Conservation (phyloP, 2,113 vertebrate species). For the Myxocyprinus asiaticus region DNA sequence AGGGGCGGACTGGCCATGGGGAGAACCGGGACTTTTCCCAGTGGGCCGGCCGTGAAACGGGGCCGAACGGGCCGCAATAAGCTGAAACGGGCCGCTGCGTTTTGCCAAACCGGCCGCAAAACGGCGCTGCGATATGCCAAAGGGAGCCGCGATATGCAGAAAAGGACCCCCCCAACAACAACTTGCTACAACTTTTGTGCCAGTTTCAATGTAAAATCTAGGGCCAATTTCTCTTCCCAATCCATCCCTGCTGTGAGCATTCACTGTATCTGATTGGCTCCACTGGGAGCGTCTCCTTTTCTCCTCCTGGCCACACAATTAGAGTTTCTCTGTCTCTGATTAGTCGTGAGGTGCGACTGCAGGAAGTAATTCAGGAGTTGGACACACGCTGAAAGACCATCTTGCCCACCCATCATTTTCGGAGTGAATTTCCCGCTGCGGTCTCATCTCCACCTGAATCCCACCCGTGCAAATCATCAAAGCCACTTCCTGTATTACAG, state of each 20-base stretch:
- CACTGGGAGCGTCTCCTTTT: not conserved
- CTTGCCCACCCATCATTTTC: slow-evolving; percentile 12
- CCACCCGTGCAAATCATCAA: slow-evolving; percentile 8
- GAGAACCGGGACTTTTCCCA: no score
- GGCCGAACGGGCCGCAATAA: no score
- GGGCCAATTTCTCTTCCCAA: no score
- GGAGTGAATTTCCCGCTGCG: not conserved
- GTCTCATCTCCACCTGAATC: slow-evolving; percentile 13
- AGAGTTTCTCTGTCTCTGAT: slow-evolving; percentile 18
- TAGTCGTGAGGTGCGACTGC: not conserved
- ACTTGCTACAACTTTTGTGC: no score
- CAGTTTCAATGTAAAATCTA: no score
- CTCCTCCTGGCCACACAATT: slow-evolving; percentile 17
- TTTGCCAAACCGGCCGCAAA: no score
- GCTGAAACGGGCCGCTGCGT: no score
- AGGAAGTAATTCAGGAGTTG: not conserved
- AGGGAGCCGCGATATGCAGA: no score
- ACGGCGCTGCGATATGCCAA: no score
- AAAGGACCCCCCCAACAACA: no score
- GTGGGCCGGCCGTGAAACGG: no score
- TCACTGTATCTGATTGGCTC: slow-evolving; percentile 31
- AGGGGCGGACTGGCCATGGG: no score
- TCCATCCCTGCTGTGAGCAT: not conserved
- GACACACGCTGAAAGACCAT: not conserved
- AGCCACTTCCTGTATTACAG: not conserved